Conservation (phyloP, 1,140 invertebrate genomes). For the Goniozus legneri region DNA sequence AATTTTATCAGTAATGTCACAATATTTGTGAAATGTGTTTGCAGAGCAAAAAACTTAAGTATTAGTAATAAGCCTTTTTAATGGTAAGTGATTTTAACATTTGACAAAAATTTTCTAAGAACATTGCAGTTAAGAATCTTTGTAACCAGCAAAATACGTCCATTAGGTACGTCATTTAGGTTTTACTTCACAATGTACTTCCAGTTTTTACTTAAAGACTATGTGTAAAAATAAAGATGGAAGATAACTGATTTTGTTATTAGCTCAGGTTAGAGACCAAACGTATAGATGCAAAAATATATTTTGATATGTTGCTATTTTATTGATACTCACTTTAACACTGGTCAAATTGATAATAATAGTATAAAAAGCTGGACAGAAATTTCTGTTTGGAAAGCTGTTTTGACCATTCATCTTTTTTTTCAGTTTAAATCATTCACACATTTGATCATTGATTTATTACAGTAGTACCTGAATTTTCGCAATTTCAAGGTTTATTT, state of each 20-base stretch:
- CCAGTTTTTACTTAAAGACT: slow-evolving; percentile 34
- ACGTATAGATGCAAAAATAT: slow-evolving; percentile 45
- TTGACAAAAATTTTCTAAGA: too few species aligned
- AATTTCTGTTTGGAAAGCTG: slow-evolving; percentile 12
- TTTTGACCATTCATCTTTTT: slow-evolving; percentile 16
- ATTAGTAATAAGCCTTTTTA: too few species aligned
- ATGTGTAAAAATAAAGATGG: slow-evolving; percentile 15
- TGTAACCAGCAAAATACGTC: slow-evolving; percentile 25
- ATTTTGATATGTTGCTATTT: slow-evolving; percentile 53
- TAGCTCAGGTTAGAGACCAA: slow-evolving; percentile 44
- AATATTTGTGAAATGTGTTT: too few species aligned
- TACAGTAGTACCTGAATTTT: slow-evolving; percentile 34
- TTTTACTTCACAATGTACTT: slow-evolving; percentile 31
- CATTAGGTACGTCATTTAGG: too few species aligned
- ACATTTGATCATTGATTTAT: slow-evolving; percentile 28
- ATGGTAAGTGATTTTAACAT: too few species aligned
- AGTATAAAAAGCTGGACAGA: slow-evolving; percentile 23
- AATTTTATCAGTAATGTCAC: too few species aligned
- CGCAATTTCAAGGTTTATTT: slow-evolving; percentile 24
- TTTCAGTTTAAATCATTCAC: slow-evolving; percentile 9
- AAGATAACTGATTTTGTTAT: slow-evolving; percentile 36
- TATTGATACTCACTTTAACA: slow-evolving; percentile 32
- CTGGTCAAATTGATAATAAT: slow-evolving; percentile 20
- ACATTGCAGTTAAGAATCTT: too few species aligned
- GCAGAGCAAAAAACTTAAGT: too few species aligned